Evolutionary conservation across 2,888 invertebrate genomes (phyloP).

Genomic region (Thereva nobilitata): DNA sequence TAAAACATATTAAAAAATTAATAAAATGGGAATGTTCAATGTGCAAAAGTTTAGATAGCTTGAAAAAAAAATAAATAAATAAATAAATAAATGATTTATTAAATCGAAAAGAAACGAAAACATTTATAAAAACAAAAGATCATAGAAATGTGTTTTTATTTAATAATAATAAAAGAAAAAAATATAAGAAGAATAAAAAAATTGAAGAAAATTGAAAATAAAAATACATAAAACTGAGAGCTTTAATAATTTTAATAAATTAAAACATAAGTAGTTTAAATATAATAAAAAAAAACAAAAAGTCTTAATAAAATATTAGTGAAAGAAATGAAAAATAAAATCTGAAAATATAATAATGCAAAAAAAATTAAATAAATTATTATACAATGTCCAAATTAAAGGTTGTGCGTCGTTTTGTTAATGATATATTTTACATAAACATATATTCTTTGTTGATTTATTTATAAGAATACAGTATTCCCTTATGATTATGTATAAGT

Average conservation of each 20-base stretch:
- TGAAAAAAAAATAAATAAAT: no score
- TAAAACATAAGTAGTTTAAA: conserved; percentile 22
- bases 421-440: no score
- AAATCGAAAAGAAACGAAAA: no score
- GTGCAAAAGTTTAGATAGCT: no score
- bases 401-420: conserved; percentile 1
- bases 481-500: no score
- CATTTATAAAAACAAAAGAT: no score
- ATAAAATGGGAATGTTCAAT: no score
- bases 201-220: conserved; percentile 5
- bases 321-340: conserved; percentile 8
- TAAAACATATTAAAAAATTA: no score
- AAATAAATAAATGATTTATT: no score
- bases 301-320: conserved; percentile 5
- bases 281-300: conserved; percentile 1
- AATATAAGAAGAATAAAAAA: neutral
- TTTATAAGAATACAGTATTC: no score
- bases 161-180: neutral
- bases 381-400: conserved; percentile 16
- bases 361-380: neutral
- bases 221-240: conserved; percentile 31
- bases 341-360: neutral
- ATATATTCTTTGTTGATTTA: no score
- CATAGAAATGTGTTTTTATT: no score
- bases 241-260: conserved; percentile 33